Evolutionary conservation across 2,797 vertebrate species (phyloP).

Genomic region (Hypotaenidia philippensis): DNA sequence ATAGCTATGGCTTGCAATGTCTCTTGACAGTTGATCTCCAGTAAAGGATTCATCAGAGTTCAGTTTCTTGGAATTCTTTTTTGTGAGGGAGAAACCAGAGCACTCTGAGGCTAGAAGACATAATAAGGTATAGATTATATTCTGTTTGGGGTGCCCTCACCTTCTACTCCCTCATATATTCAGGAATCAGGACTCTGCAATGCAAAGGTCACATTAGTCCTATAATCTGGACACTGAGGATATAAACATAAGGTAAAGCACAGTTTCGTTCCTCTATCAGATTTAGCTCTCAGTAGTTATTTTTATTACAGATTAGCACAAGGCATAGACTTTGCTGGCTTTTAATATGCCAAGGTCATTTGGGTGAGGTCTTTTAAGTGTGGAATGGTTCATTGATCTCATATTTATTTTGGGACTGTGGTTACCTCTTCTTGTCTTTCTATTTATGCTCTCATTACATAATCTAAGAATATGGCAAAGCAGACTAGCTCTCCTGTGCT

Average conservation of each 20-base stretch:
- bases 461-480: background rate
- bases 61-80: background rate
- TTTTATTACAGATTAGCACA: background rate
- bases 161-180: background rate
- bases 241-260: background rate
- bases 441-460: background rate
- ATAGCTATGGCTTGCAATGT: background rate
- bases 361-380: background rate
- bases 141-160: background rate
- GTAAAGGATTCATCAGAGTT: background rate
- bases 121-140: background rate
- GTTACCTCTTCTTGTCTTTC: background rate
- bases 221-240: background rate
- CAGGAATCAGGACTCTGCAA: background rate
- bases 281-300: background rate
- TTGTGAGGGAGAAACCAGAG: background rate
- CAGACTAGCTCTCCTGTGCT: background rate
- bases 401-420: background rate
- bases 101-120: background rate
- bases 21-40: background rate
- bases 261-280: background rate
- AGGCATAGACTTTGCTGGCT: background rate
- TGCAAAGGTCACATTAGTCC: background rate
- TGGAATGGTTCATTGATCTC: background rate
- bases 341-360: background rate